Evolutionary conservation across 2,888 invertebrate genomes (phyloP), one percentile per base, ranked within the genome.

Genomic region (Mesorhabditis spiculigera): DNA sequence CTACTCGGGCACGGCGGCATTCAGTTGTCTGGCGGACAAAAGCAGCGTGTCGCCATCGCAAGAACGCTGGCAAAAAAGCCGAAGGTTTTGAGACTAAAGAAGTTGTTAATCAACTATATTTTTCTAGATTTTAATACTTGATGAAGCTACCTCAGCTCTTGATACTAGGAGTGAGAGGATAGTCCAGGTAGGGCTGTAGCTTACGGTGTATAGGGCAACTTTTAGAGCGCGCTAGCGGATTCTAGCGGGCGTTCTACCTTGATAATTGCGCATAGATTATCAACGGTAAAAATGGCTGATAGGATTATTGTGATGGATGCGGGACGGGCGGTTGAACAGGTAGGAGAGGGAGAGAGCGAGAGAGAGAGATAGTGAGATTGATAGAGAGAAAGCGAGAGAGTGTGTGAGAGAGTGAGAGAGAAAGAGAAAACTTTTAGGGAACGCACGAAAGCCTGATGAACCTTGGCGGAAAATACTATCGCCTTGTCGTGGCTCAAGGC

Each of bases 121-220:
- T 63, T 28, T 3, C 8, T 63, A 63, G 10, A 63, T 63, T 4
- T 61, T 76, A 43, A 69, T 76, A 6, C 71, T 76, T 4, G 74
- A 74, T 67, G 76, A 76, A 66, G 78, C 78, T 3, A 78, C 78
- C 4, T 75, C 75, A 16, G 78, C 78, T 63, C 68, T 72, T 5
- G 78, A 78, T 73, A 75, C 76, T 43, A 73, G 78, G 43, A 71
- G 70, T 71, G 78, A 78, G 69, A 75, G 74, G 50, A 64, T 77
- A 45, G 77, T 78, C 4, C 78, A 79, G 67, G 71, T 64, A 45
- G 16, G 41, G 63, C 58, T 50, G 58, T 50, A 3, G 58, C 58
- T 50, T 50, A 50, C 8, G n/a, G 58, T 50, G n/a, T 50, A 50
- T 50, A 50, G n/a, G 1, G 10, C 8, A 50, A 50, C n/a, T 13